Base-by-base conservation (phyloP, 1,140 invertebrate genomes). In the Hydropsyche tenuis region DNA sequence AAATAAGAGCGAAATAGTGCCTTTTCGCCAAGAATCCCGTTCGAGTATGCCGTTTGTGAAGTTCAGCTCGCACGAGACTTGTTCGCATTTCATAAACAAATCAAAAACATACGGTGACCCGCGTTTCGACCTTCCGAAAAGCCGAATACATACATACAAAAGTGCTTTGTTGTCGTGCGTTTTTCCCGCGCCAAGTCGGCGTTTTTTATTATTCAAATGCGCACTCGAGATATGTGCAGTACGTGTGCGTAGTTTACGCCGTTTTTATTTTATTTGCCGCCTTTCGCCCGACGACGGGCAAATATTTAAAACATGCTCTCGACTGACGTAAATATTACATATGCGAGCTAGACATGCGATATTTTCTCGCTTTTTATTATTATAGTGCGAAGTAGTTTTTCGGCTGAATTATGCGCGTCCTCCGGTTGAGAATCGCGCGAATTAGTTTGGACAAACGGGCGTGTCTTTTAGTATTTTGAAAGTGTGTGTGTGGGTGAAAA, bases 141-240 rank as follows among this genome's bases (percentile, higher is more conserved):
- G 30, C n/a, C 11, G 45, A 46, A 46, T 46, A 46, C 48, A 53
- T 53, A 53, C 48, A 53, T 53, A 20, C 20, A 20, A 53, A 18
- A 53, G 48, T 53, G 48, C 48, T 53, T 53, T 53, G 48, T 53
- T 53, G 16, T 53, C 16, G n/a, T 9, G 48, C 20, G 48, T 20
- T 53, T 16, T 16, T 18, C 48, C 20, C 3, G 30, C 3, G 30
- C 30, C 30, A 3, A 37, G 30, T 37, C 30, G 48, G 48, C 48
- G 18, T 53, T 53, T 53, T 53, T 53, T 53, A 53, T 53, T 53
- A 53, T 53, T 53, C 48, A 53, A 53, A 53, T 53, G 48, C 20
- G 16, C 48, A 18, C 48, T 53, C 48, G 30, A 37, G 30, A 37
- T 37, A 37, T 9, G 30, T 37, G 30, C 30, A 37, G 30, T 14